Base-by-base conservation (phyloP, 2,888 invertebrate species). In the Eledona agricola region DNA sequence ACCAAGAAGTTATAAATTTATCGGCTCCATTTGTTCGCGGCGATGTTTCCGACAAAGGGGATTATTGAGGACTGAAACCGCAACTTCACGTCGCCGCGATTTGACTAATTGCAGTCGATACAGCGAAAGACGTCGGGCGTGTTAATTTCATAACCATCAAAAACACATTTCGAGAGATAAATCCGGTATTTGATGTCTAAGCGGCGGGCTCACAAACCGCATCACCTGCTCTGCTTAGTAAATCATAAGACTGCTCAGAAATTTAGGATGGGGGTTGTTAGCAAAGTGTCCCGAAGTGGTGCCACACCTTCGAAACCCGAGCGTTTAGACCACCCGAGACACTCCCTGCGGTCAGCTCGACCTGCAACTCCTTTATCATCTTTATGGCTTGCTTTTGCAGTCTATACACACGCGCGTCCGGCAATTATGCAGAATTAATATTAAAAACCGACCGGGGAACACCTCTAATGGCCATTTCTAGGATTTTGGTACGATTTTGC, bases 391-490 rank as follows among this genome's bases (percentile, higher is more conserved):
- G n/a, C 42, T 51, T 51, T 42, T 51, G 42, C 16, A 28, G 51
- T 25, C 43, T 11, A 26, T 34, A 34, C 34, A 43, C 51, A 51
- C 43, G 43, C 35, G 51, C 51, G 51, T 51, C 35, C 19, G 28
- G 22, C 51, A 51, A 51, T 51, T 51, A 51, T 43, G 43, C 34
- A 15, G 37, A 51, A 51, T 51, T 51, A 51, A 51, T 51, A 51
- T 51, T 51, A 51, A 51, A 51, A 51, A 51, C 51, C 42, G 35
- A 35, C 42, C 34, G 11, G 51, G 51, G 51, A 29, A n/a, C n/a
- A n/a, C n/a, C n/a, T n/a, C n/a, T n/a, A n/a, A n/a, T n/a, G n/a
- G n/a, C n/a, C n/a, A n/a, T n/a, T n/a, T n/a, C n/a, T n/a, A n/a
- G n/a, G n/a, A n/a, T n/a, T n/a, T n/a, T n/a, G n/a, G n/a, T n/a